Evolutionary conservation across 2,888 invertebrate genomes (phyloP).

Genomic region (Ceriagrion tenellum): DNA sequence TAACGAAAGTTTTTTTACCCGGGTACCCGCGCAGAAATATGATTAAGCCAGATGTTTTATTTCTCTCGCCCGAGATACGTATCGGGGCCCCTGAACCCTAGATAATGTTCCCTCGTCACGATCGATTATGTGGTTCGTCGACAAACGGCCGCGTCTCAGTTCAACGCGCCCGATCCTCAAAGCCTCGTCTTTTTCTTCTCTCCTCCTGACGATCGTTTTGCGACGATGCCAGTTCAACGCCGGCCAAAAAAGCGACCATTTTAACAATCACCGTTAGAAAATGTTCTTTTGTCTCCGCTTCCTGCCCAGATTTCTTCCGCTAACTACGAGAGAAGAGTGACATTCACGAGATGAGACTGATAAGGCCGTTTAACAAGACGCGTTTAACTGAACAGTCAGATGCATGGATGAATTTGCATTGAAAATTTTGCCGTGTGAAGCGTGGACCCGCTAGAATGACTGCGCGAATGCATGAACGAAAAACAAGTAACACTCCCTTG

Average conservation of each 20-base stretch:
- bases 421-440: no score
- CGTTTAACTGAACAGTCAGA: no score
- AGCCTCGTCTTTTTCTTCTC: not conserved
- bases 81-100: not conserved
- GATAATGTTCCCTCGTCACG: not conserved
- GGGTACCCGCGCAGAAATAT: not conserved
- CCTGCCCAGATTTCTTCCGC: no score
- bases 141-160: slow-evolving; percentile 13
- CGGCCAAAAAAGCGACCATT: not conserved
- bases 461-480: no score
- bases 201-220: not conserved
- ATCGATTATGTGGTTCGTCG: not conserved
- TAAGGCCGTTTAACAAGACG: no score
- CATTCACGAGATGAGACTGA: no score
- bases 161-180: not conserved
- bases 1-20: not conserved
- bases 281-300: no score
- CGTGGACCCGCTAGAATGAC: no score
- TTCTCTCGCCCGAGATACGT: not conserved
- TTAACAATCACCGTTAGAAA: not conserved
- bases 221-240: not conserved
- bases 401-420: no score
- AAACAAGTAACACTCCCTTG: no score
- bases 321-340: no score
- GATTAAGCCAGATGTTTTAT: not conserved